These are phyloP conservation scores for Galerucella pusilla DNA, from an alignment of 2,888 invertebrate genomes.

Conservation along the genomic window DNA sequence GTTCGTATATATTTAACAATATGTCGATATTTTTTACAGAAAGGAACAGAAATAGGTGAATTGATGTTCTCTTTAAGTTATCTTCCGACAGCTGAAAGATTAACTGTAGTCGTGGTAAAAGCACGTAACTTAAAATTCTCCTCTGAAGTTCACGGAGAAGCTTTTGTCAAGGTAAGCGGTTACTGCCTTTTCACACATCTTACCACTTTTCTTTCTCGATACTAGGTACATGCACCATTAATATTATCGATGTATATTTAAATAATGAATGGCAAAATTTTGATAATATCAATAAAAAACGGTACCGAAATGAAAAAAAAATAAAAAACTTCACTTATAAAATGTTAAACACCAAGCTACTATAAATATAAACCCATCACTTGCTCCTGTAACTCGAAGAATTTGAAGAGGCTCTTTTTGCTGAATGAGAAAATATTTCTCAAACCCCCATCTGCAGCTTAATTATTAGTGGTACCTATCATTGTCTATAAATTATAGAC, in stretches of 20 bases:
- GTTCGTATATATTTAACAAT: not conserved
- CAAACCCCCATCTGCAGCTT: no score
- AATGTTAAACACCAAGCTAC: no score
- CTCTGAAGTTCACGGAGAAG: conserved; percentile 70
- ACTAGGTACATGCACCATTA: not conserved
- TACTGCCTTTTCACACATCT: not conserved
- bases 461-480: no score
- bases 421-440: no score
- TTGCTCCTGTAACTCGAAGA: no score
- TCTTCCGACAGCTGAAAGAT: conserved; percentile 82
- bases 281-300: no score
- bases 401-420: no score
- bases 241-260: not conserved
- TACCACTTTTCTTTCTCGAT: not conserved
- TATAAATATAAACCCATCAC: no score
- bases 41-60: conserved; percentile 78
- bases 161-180: conserved; percentile 77
- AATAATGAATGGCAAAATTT: not conserved
- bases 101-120: conserved; percentile 82
- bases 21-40: conserved; percentile 60
- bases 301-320: no score
- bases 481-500: no score
- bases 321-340: no score
- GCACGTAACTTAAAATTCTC: conserved; percentile 77
- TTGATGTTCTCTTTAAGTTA: conserved; percentile 85